Conservation (phyloP, 2,113 vertebrate genomes). For the Ailurus styani region DNA sequence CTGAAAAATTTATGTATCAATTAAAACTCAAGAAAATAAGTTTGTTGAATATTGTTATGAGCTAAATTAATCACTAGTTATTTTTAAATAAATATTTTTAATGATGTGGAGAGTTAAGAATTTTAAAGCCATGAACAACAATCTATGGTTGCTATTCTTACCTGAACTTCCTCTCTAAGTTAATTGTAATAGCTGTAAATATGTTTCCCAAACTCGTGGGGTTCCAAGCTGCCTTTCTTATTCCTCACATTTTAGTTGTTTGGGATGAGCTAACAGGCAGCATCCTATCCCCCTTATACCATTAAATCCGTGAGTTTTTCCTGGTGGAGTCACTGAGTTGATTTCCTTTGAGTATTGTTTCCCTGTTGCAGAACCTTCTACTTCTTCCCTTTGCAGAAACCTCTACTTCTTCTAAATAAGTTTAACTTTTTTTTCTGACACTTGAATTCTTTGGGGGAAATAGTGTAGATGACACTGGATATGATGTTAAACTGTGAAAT, state of each 20-base stretch:
- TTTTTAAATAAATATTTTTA: constrained; percentile 36
- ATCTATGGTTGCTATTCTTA: neutral
- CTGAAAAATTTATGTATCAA: constrained; percentile 60
- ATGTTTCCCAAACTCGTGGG: neutral
- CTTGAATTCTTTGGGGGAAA: neutral
- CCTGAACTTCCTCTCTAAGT: neutral
- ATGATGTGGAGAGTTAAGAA: neutral
- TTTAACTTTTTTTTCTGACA: neutral
- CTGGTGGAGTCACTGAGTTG: neutral
- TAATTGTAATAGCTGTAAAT: neutral
- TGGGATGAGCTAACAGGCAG: neutral
- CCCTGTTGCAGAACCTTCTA: neutral
- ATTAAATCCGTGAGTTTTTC: neutral
- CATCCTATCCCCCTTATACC: neutral
- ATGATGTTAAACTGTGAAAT: neutral
- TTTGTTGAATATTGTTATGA: constrained; percentile 56
- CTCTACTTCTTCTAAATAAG: neutral
- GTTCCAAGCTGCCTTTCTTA: neutral
- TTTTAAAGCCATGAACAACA: neutral
- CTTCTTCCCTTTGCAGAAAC: neutral
- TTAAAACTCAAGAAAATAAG: constrained; percentile 44
- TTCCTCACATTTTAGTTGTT: neutral
- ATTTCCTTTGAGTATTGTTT: neutral
- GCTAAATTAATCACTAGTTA: constrained; percentile 33
- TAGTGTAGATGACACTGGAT: neutral